Conservation (phyloP, 2,797 vertebrate species). For the Paramormyrops hopkinsi region DNA sequence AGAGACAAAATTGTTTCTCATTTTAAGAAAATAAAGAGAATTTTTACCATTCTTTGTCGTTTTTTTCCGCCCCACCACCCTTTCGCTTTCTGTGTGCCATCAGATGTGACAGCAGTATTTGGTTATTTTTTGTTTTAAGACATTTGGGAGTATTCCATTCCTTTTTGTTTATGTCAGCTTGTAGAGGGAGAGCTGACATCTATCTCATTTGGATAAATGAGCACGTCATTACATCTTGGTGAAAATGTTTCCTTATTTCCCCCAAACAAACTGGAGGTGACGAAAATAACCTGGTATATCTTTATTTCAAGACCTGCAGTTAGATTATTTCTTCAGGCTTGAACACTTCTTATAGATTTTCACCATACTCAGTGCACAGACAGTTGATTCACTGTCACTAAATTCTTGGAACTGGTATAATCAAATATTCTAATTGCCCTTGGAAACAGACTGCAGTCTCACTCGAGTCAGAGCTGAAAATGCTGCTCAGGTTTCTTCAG, state of each 20-base stretch:
- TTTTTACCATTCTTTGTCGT: slow-evolving; percentile 42
- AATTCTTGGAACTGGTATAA: not conserved
- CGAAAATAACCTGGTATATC: not conserved
- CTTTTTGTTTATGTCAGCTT: not conserved
- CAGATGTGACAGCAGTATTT: not conserved
- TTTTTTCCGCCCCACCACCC: slow-evolving; percentile 26
- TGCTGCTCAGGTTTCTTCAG: not conserved
- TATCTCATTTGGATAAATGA: not conserved
- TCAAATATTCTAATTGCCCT: not conserved
- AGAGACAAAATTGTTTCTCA: slow-evolving; percentile 32
- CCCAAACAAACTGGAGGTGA: not conserved
- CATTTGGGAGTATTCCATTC: not conserved
- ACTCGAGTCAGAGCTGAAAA: not conserved
- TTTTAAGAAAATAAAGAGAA: slow-evolving; percentile 40
- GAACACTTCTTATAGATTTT: not conserved
- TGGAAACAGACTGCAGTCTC: not conserved
- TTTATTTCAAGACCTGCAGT: not conserved
- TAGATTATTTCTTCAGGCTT: not conserved
- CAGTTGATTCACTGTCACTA: not conserved
- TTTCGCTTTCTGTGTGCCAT: not conserved
- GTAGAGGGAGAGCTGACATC: not conserved
- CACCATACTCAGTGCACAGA: not conserved
- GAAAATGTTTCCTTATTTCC: not conserved
- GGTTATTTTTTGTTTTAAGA: not conserved
- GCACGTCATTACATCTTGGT: not conserved